Evolutionary conservation across 2,797 vertebrate genomes (phyloP), one percentile per base, ranked within the genome.

Genomic region (Anableps anableps): DNA sequence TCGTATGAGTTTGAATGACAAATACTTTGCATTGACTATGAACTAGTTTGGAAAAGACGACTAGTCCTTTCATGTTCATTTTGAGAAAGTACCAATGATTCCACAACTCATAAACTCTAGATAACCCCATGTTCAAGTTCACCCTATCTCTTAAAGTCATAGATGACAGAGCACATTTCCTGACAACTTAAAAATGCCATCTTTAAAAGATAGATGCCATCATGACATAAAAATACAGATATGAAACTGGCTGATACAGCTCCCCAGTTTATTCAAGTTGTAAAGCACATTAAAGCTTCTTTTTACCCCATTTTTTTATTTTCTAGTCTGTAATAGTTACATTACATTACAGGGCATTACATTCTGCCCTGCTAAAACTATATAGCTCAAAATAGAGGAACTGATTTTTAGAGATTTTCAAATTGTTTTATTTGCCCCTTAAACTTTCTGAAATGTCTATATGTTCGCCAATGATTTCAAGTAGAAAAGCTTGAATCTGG

Each of bases 401-500:
- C 17, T 16, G 47, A 14, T 48, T 48, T 14, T 8, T 10, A 26
- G 5, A 26, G 1, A 26, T 23, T 34, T 58, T 31, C n/a, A 34
- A 1, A 26, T 19, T 29, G 5, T 78, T 10, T 72, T 34, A 72
- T 16, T 10, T 23, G 43, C 4, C 13, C n/a, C 43, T 0, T 23
- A 23, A 38, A 53, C 11, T 41, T 36, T 55, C 43, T 23, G 71
- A 38, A 77, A 53, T 41, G 21, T 0, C 0, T 34, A 43, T 75
- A 26, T 64, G 23, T 19, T 75, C 6, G 14, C 23, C 29, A 41
- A 6, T 9, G 14, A 36, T 51, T 21, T 75, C n/a, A 26, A 45
- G 47, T 26, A 14, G 5, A 7, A 10, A 74, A 45, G 55, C 75
- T 48, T 75, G 75, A 91, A 83, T 91, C 83, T 85, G 83, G 68